phyloP scores from a whole-genome alignment of 1,140 invertebrate species.

The Aleiodes sp. region DNA sequence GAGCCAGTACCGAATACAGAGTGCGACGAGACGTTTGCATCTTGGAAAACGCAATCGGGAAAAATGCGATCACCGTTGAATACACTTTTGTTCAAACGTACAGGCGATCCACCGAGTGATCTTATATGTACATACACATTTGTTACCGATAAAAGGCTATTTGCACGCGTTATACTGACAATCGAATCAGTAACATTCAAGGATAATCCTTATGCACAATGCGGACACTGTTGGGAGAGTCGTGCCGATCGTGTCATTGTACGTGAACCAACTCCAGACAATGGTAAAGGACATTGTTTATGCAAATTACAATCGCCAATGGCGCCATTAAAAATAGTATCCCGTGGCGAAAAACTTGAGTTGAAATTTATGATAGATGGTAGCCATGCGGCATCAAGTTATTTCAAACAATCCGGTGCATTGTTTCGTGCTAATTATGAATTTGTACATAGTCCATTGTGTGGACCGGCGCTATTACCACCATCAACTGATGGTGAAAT shows the following conservation, averaged over 20 bases:
- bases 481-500: conserved; percentile 84
- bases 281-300: conserved; percentile 62
- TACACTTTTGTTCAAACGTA: conserved; percentile 84
- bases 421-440: conserved; percentile 87
- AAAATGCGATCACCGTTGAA: conserved; percentile 82
- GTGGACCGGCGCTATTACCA: conserved; percentile 81
- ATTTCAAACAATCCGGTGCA: conserved; percentile 84
- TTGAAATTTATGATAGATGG: conserved; percentile 83
- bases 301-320: conserved; percentile 66
- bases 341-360: conserved; percentile 79
- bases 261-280: conserved; percentile 72
- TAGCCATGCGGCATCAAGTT: conserved; percentile 81
- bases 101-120: conserved; percentile 70
- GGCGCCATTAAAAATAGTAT: conserved; percentile 74
- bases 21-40: conserved; percentile 86
- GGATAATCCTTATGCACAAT: conserved; percentile 80
- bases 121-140: conserved; percentile 85
- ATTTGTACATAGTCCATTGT: conserved; percentile 87
- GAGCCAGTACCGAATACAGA: conserved; percentile 80
- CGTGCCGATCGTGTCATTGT: conserved; percentile 81
- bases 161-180: conserved; percentile 80
- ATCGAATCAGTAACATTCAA: conserved; percentile 77
- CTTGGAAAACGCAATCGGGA: conserved; percentile 78
- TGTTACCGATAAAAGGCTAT: conserved; percentile 81
- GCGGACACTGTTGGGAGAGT: conserved; percentile 84